A percentile compares a stretch with the other conserved stretches of the same genome.
Conservation (phyloP, 2,113 vertebrate species). For the Carollia perspicillata region DNA sequence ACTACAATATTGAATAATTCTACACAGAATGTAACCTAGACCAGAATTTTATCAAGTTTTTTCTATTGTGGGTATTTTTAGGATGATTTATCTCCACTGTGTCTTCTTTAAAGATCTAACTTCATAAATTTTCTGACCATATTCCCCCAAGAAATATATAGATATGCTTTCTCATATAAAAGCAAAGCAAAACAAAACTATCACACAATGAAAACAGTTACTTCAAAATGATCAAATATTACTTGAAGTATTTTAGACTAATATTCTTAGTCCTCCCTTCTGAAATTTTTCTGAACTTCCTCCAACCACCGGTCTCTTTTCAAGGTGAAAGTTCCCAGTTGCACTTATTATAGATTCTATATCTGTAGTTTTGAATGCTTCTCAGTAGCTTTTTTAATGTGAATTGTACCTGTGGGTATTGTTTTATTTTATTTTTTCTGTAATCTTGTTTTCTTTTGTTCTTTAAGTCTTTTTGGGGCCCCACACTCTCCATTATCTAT, state of each 20-base stretch:
- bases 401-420: neutral
- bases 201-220: neutral
- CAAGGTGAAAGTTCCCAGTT: conserved; percentile 23
- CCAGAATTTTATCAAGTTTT: neutral
- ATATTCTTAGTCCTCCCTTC: neutral
- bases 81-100: neutral
- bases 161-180: neutral
- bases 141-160: neutral
- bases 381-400: neutral
- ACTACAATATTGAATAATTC: neutral
- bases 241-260: neutral
- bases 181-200: neutral
- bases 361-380: neutral
- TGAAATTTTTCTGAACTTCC: conserved; percentile 43
- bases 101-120: conserved; percentile 1
- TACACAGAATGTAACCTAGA: neutral
- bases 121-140: neutral
- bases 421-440: conserved; percentile 44
- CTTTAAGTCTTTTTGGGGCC: neutral
- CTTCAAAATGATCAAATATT: neutral
- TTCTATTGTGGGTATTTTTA: neutral
- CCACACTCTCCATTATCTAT: neutral
- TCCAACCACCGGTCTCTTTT: neutral
- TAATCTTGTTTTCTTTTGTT: neutral
- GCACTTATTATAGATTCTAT: neutral